A percentile compares a stretch with the other conserved stretches of the same genome.
These are phyloP conservation scores for Dicyrtoma fusca DNA, from an alignment of 2,888 invertebrate species.

Conservation along the genomic window DNA sequence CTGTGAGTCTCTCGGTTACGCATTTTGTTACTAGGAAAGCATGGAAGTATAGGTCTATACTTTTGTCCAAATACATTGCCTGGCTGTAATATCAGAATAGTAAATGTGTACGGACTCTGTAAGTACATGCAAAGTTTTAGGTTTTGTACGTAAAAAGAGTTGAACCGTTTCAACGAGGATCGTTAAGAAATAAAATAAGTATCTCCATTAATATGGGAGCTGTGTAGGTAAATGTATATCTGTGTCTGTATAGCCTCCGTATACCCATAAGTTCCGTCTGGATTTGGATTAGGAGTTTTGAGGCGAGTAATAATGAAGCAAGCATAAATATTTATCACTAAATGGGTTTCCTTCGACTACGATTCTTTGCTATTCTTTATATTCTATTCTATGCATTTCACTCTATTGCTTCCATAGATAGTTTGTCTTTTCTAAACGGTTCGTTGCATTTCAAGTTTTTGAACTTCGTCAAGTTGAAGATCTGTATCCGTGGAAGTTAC, in stretches of 20 bases:
- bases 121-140: neutral
- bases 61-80: too few species aligned
- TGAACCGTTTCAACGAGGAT: slow-evolving; percentile 24
- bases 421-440: neutral
- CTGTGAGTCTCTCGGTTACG: too few species aligned
- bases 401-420: too few species aligned
- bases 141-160: slow-evolving; percentile 21
- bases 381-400: neutral
- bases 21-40: too few species aligned
- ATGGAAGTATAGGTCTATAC: too few species aligned
- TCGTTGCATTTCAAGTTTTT: slow-evolving; percentile 22
- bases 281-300: neutral
- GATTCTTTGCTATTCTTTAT: neutral
- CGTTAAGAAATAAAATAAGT: neutral
- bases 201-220: neutral
- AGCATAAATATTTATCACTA: slow-evolving; percentile 31
- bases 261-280: neutral
- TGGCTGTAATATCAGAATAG: too few species aligned
- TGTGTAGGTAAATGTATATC: neutral
- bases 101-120: neutral
- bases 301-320: neutral
- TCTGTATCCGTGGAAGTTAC: neutral
- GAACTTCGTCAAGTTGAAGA: slow-evolving; percentile 10
- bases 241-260: neutral
- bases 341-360: slow-evolving; percentile 7